Evolutionary conservation across 2,113 vertebrate species (phyloP).

Genomic region (Xiphophorus maculatus): DNA sequence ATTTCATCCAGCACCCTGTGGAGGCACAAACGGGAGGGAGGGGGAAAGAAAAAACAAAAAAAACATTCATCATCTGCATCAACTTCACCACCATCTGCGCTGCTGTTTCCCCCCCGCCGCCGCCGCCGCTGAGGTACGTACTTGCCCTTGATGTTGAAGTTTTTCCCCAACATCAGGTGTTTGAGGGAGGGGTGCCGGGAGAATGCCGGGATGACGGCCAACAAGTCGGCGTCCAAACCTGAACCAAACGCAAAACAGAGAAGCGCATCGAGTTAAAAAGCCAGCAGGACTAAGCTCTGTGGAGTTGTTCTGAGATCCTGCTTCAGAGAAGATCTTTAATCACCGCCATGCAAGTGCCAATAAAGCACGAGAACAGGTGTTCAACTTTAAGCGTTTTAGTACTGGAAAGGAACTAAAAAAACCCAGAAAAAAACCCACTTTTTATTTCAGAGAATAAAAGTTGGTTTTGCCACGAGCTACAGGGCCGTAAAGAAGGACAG

Average conservation of each 20-base stretch:
- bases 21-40: conserved; percentile 40
- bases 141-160: conserved; percentile 94
- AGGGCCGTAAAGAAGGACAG: too few species aligned
- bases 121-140: conserved; percentile 51
- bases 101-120: background rate
- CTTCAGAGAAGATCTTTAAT: conserved; percentile 18
- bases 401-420: background rate
- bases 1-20: conserved; percentile 88
- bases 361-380: background rate
- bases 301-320: conserved; percentile 2
- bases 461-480: background rate
- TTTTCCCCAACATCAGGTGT: conserved; percentile 90
- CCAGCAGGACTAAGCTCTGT: background rate
- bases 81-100: conserved; percentile 38
- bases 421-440: too few species aligned
- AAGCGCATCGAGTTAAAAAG: background rate
- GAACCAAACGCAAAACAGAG: conserved; percentile 13
- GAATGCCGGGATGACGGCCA: conserved; percentile 85
- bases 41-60: background rate
- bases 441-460: background rate
- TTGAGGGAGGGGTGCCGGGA: conserved; percentile 89
- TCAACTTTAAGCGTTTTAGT: conserved; percentile 3
- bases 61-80: conserved; percentile 51
- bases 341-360: background rate
- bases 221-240: conserved; percentile 88